Evolutionary conservation across 2,888 invertebrate species (phyloP).

Genomic region (Amitus sp.): DNA sequence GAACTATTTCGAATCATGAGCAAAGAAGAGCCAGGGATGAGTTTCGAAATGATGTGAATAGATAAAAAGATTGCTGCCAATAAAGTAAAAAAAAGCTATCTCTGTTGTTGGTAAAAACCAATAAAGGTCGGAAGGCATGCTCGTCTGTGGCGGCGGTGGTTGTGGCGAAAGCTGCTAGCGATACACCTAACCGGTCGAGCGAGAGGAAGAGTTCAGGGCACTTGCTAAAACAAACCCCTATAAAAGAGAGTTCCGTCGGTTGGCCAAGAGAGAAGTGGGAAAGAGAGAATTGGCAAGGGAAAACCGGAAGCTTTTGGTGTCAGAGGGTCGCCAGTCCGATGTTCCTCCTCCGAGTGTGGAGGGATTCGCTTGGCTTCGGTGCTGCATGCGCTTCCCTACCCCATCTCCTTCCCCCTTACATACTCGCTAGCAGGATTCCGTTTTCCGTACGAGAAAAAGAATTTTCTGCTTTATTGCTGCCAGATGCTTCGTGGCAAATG

Average conservation of each 20-base stretch:
- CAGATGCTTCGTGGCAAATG: conserved; percentile 41
- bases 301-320: conserved; percentile 55
- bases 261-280: conserved; percentile 56
- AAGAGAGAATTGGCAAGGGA: conserved; percentile 63
- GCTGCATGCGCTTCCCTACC: conserved; percentile 6
- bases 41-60: conserved; percentile 30
- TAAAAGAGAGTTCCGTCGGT: conserved; percentile 54
- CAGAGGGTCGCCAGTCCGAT: conserved; percentile 50
- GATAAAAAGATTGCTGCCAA: conserved; percentile 25
- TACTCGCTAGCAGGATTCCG: conserved; percentile 29
- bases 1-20: no score
- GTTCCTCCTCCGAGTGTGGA: conserved; percentile 28
- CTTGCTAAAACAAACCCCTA: conserved; percentile 60
- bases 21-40: conserved; percentile 33
- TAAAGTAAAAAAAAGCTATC: conserved; percentile 56
- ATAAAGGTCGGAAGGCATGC: conserved; percentile 58
- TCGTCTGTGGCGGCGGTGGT: conserved; percentile 54
- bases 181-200: conserved; percentile 39
- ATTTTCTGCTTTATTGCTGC: conserved; percentile 41
- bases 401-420: conserved; percentile 23
- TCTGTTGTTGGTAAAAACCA: conserved; percentile 60
- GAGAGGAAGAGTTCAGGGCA: conserved; percentile 45
- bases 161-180: conserved; percentile 53
- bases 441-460: conserved; percentile 40
- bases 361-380: conserved; percentile 33